Base-by-base conservation (phyloP, 2,888 invertebrate species). In the Lamellibrachia satsuma region DNA sequence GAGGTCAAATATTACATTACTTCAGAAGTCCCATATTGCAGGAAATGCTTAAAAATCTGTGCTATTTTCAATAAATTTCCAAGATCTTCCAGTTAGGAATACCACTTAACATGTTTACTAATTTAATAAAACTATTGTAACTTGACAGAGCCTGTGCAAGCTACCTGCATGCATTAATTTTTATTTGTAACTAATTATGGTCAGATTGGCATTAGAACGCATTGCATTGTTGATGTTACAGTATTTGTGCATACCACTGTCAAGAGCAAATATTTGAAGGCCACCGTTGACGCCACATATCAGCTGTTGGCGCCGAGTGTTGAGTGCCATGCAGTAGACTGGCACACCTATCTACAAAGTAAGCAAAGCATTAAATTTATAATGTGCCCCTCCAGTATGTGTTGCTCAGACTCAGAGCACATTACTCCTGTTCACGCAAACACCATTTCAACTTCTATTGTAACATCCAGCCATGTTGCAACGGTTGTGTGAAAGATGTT, bases 301-400 rank as follows among this genome's bases (percentile, higher is more conserved):
- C 91, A 96, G 95, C 93, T 96, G 96, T 57, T 95, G 94, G 90
- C 96, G 94, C 9, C 96, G 93, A 7, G 95, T 94, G 93, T 96
- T 96, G 90, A 96, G 94, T 52, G 96, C 95, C 96, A 96, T 96
- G 93, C 96, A 95, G 93, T 96, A 96, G 7, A 96, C 95, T 91
- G 96, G 96, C 92, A 95, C 94, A 52, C 95, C 95, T 93, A 96
- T 95, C 96, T 96, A 91, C 51, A 60, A 57, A 92, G 51, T 39
- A 91, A 90, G 2, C 39, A 22, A 2, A 9, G 75, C 75, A 75
- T 75, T 75, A 22, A 39, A 39, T 39, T 39, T 39, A 39, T 39
- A 39, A 39, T 39, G 39, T 39, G 39, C 39, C 39, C 39, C 39
- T 39, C 39, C 39, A 39, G 39, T 39, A 39, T 39, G 39, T 39